Percentiles rank a stretch among this genome's conserved stretches.
Evolutionary conservation across 1,140 invertebrate genomes (phyloP).

Genomic region (Wasmannia auropunctata): DNA sequence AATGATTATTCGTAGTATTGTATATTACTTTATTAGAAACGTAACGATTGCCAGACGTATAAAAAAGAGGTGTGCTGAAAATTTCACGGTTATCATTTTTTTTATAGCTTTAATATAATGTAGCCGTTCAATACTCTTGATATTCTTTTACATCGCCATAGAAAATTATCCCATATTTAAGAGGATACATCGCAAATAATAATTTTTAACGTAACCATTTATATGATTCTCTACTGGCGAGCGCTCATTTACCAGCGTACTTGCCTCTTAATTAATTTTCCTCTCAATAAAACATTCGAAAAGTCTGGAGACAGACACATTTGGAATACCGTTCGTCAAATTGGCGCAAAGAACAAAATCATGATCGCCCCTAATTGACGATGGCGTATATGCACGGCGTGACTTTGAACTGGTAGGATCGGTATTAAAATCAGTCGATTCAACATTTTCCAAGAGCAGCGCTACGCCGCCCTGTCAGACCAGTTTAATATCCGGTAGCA

Average conservation of each 20-base stretch:
- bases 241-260: background rate
- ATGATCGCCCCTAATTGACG: slow-evolving; percentile 41
- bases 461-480: slow-evolving; percentile 5
- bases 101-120: background rate
- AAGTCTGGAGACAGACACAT: background rate
- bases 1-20: background rate
- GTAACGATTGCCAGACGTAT: background rate
- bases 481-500: slow-evolving; percentile 65
- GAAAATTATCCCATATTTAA: slow-evolving; percentile 5
- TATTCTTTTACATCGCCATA: background rate
- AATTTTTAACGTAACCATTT: slow-evolving; percentile 16
- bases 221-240: background rate
- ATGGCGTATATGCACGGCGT: slow-evolving; percentile 14
- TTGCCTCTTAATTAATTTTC: slow-evolving; percentile 38
- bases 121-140: background rate
- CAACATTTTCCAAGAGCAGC: slow-evolving; percentile 58
- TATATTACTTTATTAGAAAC: background rate
- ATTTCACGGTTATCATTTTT: background rate
- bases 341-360: slow-evolving; percentile 14
- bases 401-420: slow-evolving; percentile 3
- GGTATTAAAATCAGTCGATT: slow-evolving; percentile 64
- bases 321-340: slow-evolving; percentile 15
- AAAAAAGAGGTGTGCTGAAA: background rate
- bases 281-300: slow-evolving; percentile 28
- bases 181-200: slow-evolving; percentile 20